Evolutionary conservation across 2,888 invertebrate genomes (phyloP).

Genomic region (Rhaphigaster nebulosa): DNA sequence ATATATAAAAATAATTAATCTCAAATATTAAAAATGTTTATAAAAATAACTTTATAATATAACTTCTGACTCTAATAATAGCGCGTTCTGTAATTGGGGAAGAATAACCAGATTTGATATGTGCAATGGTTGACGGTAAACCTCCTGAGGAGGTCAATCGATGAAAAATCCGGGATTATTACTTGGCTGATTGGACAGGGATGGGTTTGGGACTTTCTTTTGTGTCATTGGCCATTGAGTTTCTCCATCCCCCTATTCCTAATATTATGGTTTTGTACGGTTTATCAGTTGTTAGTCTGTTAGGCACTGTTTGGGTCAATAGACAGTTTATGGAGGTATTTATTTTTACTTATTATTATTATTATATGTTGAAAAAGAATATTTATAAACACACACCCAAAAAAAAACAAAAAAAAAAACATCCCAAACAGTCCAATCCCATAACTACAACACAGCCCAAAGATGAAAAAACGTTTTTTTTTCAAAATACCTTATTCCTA

Average conservation of each 20-base stretch:
- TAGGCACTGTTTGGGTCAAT: not conserved
- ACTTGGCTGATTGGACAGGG: not conserved
- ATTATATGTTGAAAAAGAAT: too few relatives aligned
- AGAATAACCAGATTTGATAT: not conserved
- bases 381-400: too few relatives aligned
- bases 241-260: not conserved
- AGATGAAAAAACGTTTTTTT: too few relatives aligned
- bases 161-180: constrained; percentile 20
- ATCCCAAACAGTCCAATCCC: too few relatives aligned
- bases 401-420: too few relatives aligned
- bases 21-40: too few relatives aligned
- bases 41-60: too few relatives aligned
- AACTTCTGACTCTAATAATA: not conserved
- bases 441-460: too few relatives aligned
- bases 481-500: too few relatives aligned
- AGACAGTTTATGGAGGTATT: not conserved
- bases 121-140: not conserved
- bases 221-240: not conserved
- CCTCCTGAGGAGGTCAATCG: not conserved
- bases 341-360: not conserved
- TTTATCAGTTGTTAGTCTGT: not conserved
- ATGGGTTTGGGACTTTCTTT: not conserved
- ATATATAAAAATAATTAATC: too few relatives aligned
- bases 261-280: not conserved
- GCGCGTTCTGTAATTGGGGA: not conserved